These are phyloP conservation scores for Eilema sororculum DNA, from an alignment of 2,888 invertebrate genomes.

Conservation along the genomic window DNA sequence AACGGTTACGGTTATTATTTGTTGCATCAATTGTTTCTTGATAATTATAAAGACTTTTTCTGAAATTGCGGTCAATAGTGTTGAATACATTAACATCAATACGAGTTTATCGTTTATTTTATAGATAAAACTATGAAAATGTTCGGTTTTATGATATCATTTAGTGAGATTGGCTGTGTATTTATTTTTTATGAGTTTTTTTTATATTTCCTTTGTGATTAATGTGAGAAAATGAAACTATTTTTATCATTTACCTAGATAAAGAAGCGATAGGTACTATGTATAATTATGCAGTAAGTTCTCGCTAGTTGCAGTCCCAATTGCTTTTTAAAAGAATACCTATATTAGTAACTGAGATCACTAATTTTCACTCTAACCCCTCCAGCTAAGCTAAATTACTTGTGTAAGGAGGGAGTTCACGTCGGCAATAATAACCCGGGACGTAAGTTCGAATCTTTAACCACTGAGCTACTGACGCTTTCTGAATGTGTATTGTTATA, in stretches of 20 bases:
- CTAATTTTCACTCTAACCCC: too few relatives aligned
- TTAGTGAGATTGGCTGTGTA: conserved; percentile 10
- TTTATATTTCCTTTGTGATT: neutral
- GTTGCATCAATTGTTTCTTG: conserved; percentile 36
- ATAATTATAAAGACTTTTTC: conserved; percentile 18
- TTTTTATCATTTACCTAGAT: neutral
- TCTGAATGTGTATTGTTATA: too few relatives aligned
- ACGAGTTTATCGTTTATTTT: conserved; percentile 22
- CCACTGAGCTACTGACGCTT: too few relatives aligned
- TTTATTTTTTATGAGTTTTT: conserved; percentile 12
- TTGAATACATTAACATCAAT: conserved; percentile 44
- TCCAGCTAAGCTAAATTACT: too few relatives aligned
- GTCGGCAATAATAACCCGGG: too few relatives aligned
- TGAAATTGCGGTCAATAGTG: conserved; percentile 20
- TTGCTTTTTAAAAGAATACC: too few relatives aligned
- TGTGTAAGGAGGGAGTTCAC: too few relatives aligned
- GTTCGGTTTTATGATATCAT: conserved; percentile 14
- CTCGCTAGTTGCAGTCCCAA: neutral
- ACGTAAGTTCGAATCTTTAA: too few relatives aligned
- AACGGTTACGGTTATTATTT: conserved; percentile 25
- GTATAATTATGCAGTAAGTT: neutral
- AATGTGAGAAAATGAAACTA: neutral
- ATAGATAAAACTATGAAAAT: conserved; percentile 9
- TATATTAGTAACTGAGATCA: too few relatives aligned
- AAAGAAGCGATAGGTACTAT: neutral